phyloP scores from a whole-genome alignment of 2,797 vertebrate genomes.

The Streptopelia turtur region DNA sequence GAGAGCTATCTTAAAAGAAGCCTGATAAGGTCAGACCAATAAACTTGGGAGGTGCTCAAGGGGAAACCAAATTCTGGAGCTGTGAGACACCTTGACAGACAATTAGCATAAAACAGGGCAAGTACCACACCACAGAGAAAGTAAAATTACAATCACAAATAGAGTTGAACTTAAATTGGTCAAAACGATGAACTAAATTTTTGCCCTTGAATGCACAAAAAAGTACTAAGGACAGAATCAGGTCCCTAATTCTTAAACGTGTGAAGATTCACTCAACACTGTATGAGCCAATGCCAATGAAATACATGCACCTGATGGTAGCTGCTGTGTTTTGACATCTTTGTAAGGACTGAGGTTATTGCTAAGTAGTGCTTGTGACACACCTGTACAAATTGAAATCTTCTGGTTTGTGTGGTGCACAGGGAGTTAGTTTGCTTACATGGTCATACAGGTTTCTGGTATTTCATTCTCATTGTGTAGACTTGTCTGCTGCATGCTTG shows the following conservation, averaged over 20 bases:
- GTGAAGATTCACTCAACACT: neutral
- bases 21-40: slow-evolving; percentile 77
- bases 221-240: neutral
- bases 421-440: neutral
- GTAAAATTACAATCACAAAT: slow-evolving; percentile 62
- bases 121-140: slow-evolving; percentile 56
- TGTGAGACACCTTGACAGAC: slow-evolving; percentile 69
- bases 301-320: neutral
- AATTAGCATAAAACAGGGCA: slow-evolving; percentile 74
- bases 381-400: accelerated
- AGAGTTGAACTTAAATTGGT: neutral
- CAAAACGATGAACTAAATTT: neutral
- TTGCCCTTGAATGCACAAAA: neutral
- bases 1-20: slow-evolving; percentile 76
- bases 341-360: neutral
- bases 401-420: neutral
- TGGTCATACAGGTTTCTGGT: neutral
- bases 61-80: slow-evolving; percentile 56
- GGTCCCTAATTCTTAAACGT: neutral
- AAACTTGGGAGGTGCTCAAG: slow-evolving; percentile 66
- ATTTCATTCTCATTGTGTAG: neutral
- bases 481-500: neutral
- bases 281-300: neutral
- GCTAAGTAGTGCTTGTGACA: accelerated
- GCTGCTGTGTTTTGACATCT: neutral